Percentiles rank a stretch among this genome's conserved stretches.
Conservation (phyloP, 2,797 vertebrate genomes). For the Enteromius viviparus region DNA sequence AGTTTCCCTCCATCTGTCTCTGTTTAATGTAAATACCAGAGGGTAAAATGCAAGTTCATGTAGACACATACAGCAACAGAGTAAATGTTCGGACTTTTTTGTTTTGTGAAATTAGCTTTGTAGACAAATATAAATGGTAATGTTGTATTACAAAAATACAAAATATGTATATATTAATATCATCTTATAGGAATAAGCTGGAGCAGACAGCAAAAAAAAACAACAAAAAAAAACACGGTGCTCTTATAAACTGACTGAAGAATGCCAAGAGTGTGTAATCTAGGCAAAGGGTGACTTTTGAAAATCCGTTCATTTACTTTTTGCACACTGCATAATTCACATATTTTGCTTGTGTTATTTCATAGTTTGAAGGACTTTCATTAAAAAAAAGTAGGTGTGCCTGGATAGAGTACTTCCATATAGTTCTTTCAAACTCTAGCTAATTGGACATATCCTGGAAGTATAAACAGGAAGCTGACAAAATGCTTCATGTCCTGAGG, state of each 20-base stretch:
- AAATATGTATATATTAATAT: background rate
- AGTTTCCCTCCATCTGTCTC: background rate
- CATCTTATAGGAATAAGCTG: background rate
- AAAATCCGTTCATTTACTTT: background rate
- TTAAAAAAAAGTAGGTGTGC: background rate
- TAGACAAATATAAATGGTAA: background rate
- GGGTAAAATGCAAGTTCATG: background rate
- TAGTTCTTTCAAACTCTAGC: slow-evolving; percentile 4
- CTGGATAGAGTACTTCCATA: background rate
- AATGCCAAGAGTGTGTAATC: background rate
- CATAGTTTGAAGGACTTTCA: background rate
- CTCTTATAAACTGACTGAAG: background rate
- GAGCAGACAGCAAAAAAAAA: background rate
- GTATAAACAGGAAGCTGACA: slow-evolving; percentile 21
- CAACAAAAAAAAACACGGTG: too few relatives aligned
- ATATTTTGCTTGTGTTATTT: background rate
- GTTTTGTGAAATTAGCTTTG: background rate
- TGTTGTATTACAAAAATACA: background rate
- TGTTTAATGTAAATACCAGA: slow-evolving; percentile 16
- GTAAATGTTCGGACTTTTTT: background rate
- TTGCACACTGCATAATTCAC: background rate
- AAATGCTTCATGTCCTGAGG: slow-evolving; percentile 40
- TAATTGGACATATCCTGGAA: slow-evolving; percentile 31
- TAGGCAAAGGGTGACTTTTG: background rate
- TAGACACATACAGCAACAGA: background rate